These are phyloP conservation scores for Eumerus sabulonum DNA, from an alignment of 2,888 invertebrate species.

Conservation along the genomic window DNA sequence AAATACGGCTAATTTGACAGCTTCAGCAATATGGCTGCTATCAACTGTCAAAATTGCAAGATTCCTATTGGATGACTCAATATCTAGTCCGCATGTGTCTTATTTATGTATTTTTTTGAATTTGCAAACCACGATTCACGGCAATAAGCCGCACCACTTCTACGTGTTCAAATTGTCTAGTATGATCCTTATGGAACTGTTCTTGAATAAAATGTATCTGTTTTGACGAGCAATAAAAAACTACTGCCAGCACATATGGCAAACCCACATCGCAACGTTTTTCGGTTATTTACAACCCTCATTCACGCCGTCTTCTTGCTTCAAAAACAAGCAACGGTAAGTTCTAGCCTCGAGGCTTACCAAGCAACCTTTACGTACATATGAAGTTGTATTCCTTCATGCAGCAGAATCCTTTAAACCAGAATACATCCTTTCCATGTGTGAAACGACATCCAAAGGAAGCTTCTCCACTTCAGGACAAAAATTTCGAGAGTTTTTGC, in stretches of 20 bases:
- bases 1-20: no score
- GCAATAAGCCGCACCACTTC: no score
- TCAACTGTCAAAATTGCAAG: no score
- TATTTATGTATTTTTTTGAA: no score
- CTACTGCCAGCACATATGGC: slow-evolving; percentile 32
- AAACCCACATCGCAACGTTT: slow-evolving; percentile 51
- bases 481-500: slow-evolving; percentile 31
- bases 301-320: slow-evolving; percentile 42
- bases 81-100: no score
- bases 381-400: background rate
- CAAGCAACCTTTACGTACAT: background rate
- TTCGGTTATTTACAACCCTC: slow-evolving; percentile 44
- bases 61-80: no score
- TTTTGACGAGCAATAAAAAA: slow-evolving; percentile 40
- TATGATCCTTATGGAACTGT: no score
- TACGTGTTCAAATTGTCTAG: no score
- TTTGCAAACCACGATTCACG: no score
- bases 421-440: slow-evolving; percentile 6
- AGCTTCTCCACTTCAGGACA: slow-evolving; percentile 7
- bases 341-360: no score
- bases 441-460: background rate
- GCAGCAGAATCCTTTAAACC: slow-evolving; percentile 15
- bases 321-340: background rate
- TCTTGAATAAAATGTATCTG: slow-evolving; percentile 32
- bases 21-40: no score